Base-by-base conservation (phyloP, 2,888 invertebrate genomes). In the Lepidonotus clava region DNA sequence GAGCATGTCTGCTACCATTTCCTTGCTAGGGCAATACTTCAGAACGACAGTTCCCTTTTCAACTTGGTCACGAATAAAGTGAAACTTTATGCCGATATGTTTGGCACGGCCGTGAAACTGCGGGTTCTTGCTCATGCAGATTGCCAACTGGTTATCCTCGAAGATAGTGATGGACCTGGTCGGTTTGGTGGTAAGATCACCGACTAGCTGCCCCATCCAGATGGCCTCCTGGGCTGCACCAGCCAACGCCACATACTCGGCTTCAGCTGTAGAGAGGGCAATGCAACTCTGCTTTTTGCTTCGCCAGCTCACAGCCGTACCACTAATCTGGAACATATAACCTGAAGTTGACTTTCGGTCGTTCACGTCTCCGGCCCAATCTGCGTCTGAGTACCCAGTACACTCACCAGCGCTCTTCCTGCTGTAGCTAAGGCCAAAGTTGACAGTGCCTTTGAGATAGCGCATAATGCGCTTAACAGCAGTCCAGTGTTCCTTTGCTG, bases 261-360 rank as follows among this genome's bases (percentile, higher is more conserved):
- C 91, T 89, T 93, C 93, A 5, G 92, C 93, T 0, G 92, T 91
- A 11, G 92, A 92, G 0, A 92, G 53, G 0, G 92, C 89, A 4
- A 92, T 92, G 38, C 89, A 83, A 21, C 86, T 86, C 87, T 93
- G 93, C 87, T 91, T 93, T 61, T 88, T 92, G 8, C 91, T 91
- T 0, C 80, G 86, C 93, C 93, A 94, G 28, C 86, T 84, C 2
- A 93, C 90, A 0, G 90, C 90, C 61, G 88, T 88, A 38, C 91
- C 92, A 88, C 87, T 90, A 0, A 92, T 61, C 86, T 88, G 84
- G 61, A 92, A 88, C 0, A 91, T 14, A 84, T 90, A 92, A 21
- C 93, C 93, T 28, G 91, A 90, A 24, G 91, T 91, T 5, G 92
- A 93, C 84, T 92, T 92, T 32, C 93, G 84, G 84, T 85, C 83